These are phyloP conservation scores for Characodon lateralis DNA, from an alignment of 2,797 vertebrate genomes.

Conservation along the genomic window DNA sequence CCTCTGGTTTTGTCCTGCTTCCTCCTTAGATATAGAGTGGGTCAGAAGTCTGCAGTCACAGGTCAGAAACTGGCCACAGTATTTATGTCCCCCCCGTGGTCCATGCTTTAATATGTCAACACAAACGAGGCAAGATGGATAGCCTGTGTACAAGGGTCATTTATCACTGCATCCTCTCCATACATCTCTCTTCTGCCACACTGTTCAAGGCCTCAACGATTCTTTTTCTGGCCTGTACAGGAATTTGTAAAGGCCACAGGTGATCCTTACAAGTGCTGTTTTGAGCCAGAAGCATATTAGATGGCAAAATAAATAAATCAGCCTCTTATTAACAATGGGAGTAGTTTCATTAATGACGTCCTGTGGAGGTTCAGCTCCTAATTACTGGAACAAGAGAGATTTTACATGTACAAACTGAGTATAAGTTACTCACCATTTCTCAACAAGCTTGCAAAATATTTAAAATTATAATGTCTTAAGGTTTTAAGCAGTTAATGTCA, in stretches of 20 bases:
- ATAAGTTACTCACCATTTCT: background rate
- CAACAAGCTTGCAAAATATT: background rate
- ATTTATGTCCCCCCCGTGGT: slow-evolving; percentile 63
- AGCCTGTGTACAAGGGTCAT: slow-evolving; percentile 73
- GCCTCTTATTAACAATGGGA: slow-evolving; percentile 61
- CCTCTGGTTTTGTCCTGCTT: background rate
- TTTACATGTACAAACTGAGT: background rate
- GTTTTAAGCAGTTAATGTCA: background rate
- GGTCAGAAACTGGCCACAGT: slow-evolving; percentile 63
- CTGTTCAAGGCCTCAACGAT: slow-evolving; percentile 62
- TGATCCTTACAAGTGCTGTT: slow-evolving; percentile 28
- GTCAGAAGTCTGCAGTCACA: slow-evolving; percentile 59
- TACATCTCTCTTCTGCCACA: slow-evolving; percentile 41
- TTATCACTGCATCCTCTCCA: slow-evolving; percentile 68
- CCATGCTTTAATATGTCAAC: slow-evolving; percentile 70
- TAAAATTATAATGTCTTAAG: background rate
- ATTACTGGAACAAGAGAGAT: slow-evolving; percentile 33
- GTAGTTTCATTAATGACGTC: slow-evolving; percentile 68
- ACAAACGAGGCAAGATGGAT: slow-evolving; percentile 77
- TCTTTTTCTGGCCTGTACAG: slow-evolving; percentile 44
- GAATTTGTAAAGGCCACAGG: slow-evolving; percentile 58
- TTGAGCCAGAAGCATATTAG: slow-evolving; percentile 43
- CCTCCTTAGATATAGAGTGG: slow-evolving; percentile 4
- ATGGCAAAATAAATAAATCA: slow-evolving; percentile 54
- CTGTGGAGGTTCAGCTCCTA: slow-evolving; percentile 54